phyloP scores from a whole-genome alignment of 2,113 vertebrate species.

The Semicossyphus pulcher region DNA sequence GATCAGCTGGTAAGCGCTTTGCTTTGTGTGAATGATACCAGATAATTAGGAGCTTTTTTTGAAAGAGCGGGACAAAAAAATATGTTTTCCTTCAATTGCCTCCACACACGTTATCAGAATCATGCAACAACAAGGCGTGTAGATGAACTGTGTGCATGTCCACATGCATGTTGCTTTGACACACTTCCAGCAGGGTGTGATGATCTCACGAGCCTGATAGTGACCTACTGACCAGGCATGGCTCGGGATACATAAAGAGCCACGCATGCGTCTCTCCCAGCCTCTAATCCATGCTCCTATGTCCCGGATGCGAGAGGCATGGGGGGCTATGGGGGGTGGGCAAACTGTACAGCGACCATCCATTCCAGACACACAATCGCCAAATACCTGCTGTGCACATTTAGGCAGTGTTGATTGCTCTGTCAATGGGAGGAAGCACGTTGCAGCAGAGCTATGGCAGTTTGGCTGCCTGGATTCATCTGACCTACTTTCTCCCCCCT shows the following conservation, averaged over 20 bases:
- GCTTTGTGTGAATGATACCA: background rate
- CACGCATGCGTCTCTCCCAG: conserved; percentile 25
- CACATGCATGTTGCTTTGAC: conserved; percentile 9
- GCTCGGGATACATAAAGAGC: conserved; percentile 39
- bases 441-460: conserved; percentile 44
- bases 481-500: conserved; percentile 82
- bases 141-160: background rate
- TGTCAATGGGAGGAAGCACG: conserved; percentile 34
- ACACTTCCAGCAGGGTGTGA: conserved; percentile 39
- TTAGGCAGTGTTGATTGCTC: conserved; percentile 11
- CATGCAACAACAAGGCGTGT: background rate
- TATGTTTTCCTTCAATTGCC: background rate
- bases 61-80: background rate
- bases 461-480: conserved; percentile 71
- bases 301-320: conserved; percentile 15
- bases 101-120: background rate
- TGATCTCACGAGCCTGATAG: conserved; percentile 51
- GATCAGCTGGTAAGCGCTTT: background rate
- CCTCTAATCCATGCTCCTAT: conserved; percentile 60
- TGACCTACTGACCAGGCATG: conserved; percentile 74
- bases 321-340: background rate
- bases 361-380: background rate
- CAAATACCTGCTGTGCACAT: conserved; percentile 42
- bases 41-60: background rate
- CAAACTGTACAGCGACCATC: conserved; percentile 4